phyloP scores from a whole-genome alignment of 2,797 vertebrate genomes.

The Aeoliscus strigatus region DNA sequence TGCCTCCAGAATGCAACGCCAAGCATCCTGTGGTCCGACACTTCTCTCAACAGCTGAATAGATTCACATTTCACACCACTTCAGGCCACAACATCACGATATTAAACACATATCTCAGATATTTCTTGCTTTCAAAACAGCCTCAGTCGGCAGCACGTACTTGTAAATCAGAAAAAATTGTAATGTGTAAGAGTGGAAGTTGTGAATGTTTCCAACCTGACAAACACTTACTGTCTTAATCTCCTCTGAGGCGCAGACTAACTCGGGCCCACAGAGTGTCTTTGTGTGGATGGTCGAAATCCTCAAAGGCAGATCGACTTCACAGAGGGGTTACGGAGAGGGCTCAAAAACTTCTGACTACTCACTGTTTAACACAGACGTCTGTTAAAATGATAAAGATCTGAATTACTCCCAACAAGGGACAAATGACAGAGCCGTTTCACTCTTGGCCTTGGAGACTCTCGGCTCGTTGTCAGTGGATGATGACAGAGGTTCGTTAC shows the following conservation, averaged over 20 bases:
- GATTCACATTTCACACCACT: slow-evolving; percentile 66
- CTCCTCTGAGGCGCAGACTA: slow-evolving; percentile 51
- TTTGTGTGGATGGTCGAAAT: slow-evolving; percentile 62
- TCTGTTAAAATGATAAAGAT: slow-evolving; percentile 50
- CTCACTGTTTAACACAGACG: slow-evolving; percentile 29
- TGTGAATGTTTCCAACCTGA: slow-evolving; percentile 35
- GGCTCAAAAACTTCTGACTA: slow-evolving; percentile 52
- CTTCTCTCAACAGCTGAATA: slow-evolving; percentile 44
- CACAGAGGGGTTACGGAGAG: slow-evolving; percentile 53
- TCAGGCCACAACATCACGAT: slow-evolving; percentile 57
- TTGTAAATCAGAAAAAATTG: slow-evolving; percentile 57
- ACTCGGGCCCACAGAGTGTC: slow-evolving; percentile 59
- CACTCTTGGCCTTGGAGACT: too few relatives aligned
- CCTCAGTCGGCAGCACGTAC: slow-evolving; percentile 35
- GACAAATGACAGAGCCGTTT: neutral
- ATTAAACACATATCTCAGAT: slow-evolving; percentile 63
- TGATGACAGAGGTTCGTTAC: too few relatives aligned
- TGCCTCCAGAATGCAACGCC: slow-evolving; percentile 33
- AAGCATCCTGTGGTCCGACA: slow-evolving; percentile 32
- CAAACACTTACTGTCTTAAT: slow-evolving; percentile 50
- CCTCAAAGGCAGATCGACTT: slow-evolving; percentile 71
- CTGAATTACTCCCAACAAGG: slow-evolving; percentile 35
- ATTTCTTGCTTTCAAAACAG: slow-evolving; percentile 59
- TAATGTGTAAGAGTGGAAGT: slow-evolving; percentile 57
- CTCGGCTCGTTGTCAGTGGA: too few relatives aligned